Evolutionary conservation across 2,888 invertebrate genomes (phyloP).

Genomic region (Punctoribates punctum): DNA sequence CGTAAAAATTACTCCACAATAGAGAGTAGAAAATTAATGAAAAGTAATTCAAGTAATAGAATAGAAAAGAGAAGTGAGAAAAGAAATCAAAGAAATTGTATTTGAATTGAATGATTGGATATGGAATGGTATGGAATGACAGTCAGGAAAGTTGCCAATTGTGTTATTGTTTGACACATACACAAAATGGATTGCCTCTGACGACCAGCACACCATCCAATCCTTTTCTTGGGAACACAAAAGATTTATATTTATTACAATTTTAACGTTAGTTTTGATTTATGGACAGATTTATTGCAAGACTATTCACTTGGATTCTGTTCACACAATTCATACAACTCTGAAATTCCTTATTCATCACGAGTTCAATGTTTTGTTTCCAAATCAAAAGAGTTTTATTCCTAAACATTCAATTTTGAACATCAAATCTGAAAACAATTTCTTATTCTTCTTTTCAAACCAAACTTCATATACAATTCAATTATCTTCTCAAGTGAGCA

Average conservation of each 20-base stretch:
- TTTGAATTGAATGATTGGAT: constrained; percentile 29
- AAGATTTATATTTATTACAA: constrained; percentile 38
- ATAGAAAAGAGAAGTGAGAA: background rate
- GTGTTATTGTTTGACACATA: constrained; percentile 27
- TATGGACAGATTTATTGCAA: constrained; percentile 32
- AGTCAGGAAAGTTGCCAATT: background rate
- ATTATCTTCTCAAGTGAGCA: too few relatives aligned
- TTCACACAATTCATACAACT: background rate
- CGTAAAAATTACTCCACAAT: background rate
- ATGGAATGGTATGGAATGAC: background rate
- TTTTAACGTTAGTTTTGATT: constrained; percentile 28
- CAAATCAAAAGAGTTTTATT: background rate
- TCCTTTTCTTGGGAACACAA: background rate
- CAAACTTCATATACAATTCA: too few relatives aligned
- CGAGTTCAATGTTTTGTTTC: background rate
- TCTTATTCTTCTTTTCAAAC: too few relatives aligned
- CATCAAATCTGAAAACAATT: too few relatives aligned
- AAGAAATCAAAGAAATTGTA: background rate
- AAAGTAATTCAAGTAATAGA: constrained; percentile 20
- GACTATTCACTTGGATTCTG: background rate
- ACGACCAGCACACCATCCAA: background rate
- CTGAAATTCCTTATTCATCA: background rate
- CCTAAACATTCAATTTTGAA: too few relatives aligned
- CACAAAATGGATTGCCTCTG: constrained; percentile 27
- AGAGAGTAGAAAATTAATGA: background rate